Evolutionary conservation across 1,140 invertebrate genomes (phyloP).

Genomic region (Homarus americanus): DNA sequence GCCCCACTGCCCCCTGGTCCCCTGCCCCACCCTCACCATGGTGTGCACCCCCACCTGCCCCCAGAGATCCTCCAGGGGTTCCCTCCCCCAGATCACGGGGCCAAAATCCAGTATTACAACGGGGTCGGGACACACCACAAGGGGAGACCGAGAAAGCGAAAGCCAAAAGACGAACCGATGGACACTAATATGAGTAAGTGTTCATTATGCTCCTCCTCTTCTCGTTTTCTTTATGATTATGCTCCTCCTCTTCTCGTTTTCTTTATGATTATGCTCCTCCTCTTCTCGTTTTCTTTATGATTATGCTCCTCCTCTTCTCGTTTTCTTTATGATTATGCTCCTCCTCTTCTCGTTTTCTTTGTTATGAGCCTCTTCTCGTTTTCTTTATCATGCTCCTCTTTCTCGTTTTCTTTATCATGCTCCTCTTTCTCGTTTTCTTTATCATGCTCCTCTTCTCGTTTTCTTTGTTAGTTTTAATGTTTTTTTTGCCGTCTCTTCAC

Average conservation of each 20-base stretch:
- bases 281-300: no score
- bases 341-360: not conserved
- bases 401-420: not conserved
- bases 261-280: no score
- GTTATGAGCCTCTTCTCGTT: not conserved
- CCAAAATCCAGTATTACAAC: constrained; percentile 81
- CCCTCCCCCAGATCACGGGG: constrained; percentile 63
- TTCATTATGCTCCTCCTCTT: not conserved
- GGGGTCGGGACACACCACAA: constrained; percentile 86
- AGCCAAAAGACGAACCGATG: constrained; percentile 78
- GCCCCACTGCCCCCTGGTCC: constrained; percentile 80
- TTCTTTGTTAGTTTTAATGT: not conserved
- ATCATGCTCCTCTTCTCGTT: no score
- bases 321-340: not conserved
- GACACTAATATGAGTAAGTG: constrained; percentile 75
- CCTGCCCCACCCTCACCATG: constrained; percentile 77
- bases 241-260: no score
- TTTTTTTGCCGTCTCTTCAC: not conserved
- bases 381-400: not conserved
- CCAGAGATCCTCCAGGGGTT: constrained; percentile 60
- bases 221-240: no score
- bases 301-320: no score
- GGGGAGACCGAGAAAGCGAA: constrained; percentile 90
- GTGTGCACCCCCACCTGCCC: constrained; percentile 79
- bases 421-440: constrained; percentile 13